Conservation (phyloP, 2,888 invertebrate species). For the Therioaphis trifolii region DNA sequence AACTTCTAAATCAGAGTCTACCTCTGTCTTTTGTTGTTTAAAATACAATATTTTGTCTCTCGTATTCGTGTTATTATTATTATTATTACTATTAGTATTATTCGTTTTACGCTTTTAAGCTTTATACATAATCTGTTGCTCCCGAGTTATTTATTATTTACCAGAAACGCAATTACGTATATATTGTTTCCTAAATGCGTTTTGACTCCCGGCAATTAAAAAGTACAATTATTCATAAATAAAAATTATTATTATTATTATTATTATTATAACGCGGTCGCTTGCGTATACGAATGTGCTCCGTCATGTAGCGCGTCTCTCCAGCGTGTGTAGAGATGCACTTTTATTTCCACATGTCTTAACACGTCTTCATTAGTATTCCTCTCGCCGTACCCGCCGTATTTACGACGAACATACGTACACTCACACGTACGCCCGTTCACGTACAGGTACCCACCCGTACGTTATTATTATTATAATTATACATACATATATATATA, state of each 20-base stretch:
- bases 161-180: neutral
- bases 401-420: no score
- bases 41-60: neutral
- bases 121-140: neutral
- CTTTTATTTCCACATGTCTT: constrained; percentile 46
- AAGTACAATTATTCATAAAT: constrained; percentile 2
- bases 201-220: constrained; percentile 18
- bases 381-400: neutral
- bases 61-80: neutral
- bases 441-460: no score
- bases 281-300: neutral
- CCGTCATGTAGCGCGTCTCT: neutral
- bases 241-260: no score
- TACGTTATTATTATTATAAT: no score
- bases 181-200: neutral
- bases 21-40: neutral
- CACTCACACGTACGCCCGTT: neutral
- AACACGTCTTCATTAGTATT: constrained; percentile 52
- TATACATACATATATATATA: no score
- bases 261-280: no score
- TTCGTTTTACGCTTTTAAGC: constrained; percentile 23
- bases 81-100: neutral
- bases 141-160: constrained; percentile 6
- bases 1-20: neutral
- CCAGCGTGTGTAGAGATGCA: constrained; percentile 6